Percentiles rank a stretch among this genome's conserved stretches.
Evolutionary conservation across 2,113 vertebrate genomes (phyloP).

Genomic region (Rhinichthys klamathensis): DNA sequence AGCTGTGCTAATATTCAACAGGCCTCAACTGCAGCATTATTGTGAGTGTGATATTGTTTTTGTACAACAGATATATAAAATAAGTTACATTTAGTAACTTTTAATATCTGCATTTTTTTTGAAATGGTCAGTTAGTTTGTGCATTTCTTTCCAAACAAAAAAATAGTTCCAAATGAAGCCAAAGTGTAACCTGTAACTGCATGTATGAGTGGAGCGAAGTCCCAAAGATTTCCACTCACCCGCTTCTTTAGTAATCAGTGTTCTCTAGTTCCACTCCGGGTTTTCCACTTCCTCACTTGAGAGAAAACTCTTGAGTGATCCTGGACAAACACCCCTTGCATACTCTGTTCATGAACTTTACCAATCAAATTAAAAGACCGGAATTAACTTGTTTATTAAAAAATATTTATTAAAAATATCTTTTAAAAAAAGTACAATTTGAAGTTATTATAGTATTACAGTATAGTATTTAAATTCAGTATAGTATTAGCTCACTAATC

Average conservation of each 20-base stretch:
- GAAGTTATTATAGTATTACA: not conserved
- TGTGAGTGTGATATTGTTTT: not conserved
- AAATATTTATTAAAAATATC: not conserved
- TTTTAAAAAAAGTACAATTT: not conserved
- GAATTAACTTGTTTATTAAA: not conserved
- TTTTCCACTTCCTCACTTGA: not conserved
- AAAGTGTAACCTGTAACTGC: not conserved
- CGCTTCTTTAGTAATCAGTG: not conserved
- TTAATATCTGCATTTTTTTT: not conserved
- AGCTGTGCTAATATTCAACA: not conserved
- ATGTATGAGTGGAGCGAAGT: not conserved
- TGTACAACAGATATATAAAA: not conserved
- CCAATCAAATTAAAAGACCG: not conserved
- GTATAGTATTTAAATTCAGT: too few species aligned
- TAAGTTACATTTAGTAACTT: not conserved
- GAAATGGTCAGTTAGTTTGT: not conserved
- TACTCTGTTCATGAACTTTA: not conserved
- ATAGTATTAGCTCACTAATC: not conserved
- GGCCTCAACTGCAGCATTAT: not conserved
- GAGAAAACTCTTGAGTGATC: not conserved
- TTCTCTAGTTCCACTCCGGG: not conserved
- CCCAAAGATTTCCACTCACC: not conserved
- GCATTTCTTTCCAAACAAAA: not conserved
- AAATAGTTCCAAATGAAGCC: not conserved
- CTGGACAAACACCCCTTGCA: not conserved